Base-by-base conservation (phyloP, 2,113 vertebrate genomes). In the Podarcis muralis region DNA sequence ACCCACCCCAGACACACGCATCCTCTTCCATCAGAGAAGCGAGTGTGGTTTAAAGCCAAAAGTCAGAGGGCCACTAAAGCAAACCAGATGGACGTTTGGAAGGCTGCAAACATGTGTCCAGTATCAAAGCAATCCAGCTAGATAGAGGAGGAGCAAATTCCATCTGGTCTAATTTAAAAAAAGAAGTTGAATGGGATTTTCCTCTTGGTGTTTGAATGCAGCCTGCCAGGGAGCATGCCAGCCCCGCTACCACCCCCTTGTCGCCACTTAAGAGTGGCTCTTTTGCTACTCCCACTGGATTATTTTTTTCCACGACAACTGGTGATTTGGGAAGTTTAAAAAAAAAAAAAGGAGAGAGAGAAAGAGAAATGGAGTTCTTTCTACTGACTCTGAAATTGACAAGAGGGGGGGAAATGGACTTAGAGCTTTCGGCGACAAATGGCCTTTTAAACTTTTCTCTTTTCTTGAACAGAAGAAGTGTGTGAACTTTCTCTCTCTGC, bases 71-170 rank as follows among this genome's bases (percentile, higher is more conserved):
- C 43, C 74, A 79, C 80, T 87, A 77, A 83, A 79, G 53, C 27
- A 57, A 87, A 87, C 72, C 85, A 87, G 89, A 78, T 90, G 85
- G 80, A 40, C 40, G 2, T 40, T 83, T 30, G 80, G 43, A 59
- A 72, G 68, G n/a, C 43, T 71, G 25, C 40, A 71, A 69, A 87
- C 88, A 66, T 65, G 43, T 83, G 74, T 83, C 85, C 48, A 71
- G 32, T 84, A 84, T 89, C 87, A 89, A 84, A 84, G 40, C 25
- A 37, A 69, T 32, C 40, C 23, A n/a, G 65, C 32, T 43, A 77
- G 27, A 78, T 25, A 90, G 18, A 77, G 30, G 59, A 48, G 37
- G 66, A 78, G 57, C 66, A 22, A n/a, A 86, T 90, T 90, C 84
- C 65, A 83, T 68, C 84, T 90, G 30, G 84, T 69, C 72, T 89